Evolutionary conservation across 2,113 vertebrate genomes (phyloP).

Genomic region (Burhinus oedicnemus): DNA sequence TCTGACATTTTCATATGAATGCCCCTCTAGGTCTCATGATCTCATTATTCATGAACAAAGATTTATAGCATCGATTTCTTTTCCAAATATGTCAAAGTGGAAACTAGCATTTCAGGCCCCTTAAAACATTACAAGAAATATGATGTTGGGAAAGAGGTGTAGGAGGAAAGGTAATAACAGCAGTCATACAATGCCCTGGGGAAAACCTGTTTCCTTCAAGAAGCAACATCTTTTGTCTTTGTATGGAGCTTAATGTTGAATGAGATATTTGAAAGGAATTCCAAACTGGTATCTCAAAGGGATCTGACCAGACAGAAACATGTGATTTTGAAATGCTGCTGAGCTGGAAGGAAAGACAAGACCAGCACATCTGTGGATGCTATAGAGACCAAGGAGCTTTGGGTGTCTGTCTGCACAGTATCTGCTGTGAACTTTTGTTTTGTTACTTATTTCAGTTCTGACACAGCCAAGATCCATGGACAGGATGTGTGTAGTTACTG

Average conservation of each 20-base stretch:
- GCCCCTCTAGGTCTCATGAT: neutral
- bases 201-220: conserved; percentile 26
- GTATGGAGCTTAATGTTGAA: neutral
- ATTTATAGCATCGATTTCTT: conserved; percentile 6
- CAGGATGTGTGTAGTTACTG: neutral
- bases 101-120: conserved; percentile 20
- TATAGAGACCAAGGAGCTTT: neutral
- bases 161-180: conserved; percentile 5
- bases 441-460: neutral
- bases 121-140: neutral
- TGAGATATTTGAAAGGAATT: conserved; percentile 27
- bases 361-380: conserved; percentile 13
- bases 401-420: neutral
- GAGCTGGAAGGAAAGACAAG: conserved; percentile 10
- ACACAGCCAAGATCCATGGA: neutral
- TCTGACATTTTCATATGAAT: conserved; percentile 44
- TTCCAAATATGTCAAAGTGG: neutral
- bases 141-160: neutral
- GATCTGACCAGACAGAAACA: conserved; percentile 23
- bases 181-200: neutral
- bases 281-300: conserved; percentile 14
- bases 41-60: conserved; percentile 1
- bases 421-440: neutral
- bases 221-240: conserved; percentile 5
- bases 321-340: conserved; percentile 38